phyloP scores from a whole-genome alignment of 2,113 vertebrate species.

The Apistogramma diplotaenia region DNA sequence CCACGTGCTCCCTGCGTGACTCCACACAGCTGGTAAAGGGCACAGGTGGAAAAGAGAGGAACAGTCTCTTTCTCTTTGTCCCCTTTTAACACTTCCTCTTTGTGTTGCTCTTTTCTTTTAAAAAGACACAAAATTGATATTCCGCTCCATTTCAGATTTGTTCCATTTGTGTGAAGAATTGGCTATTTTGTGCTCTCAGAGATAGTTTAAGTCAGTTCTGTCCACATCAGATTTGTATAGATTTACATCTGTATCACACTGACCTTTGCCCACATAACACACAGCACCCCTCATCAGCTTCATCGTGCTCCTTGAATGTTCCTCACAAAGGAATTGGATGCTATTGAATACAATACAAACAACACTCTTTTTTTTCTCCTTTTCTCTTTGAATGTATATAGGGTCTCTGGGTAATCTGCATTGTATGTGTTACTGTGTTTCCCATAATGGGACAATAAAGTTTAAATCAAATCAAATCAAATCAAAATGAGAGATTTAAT shows the following conservation, averaged over 20 bases:
- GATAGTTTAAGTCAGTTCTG: neutral
- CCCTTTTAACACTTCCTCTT: neutral
- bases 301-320: neutral
- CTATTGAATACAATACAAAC: neutral
- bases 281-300: neutral
- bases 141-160: neutral
- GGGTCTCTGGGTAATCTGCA: too few species aligned
- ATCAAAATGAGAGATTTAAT: neutral
- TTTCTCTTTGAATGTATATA: too few species aligned
- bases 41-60: neutral
- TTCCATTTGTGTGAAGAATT: neutral
- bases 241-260: neutral
- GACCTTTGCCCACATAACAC: neutral
- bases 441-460: too few species aligned
- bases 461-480: too few species aligned
- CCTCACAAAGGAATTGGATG: neutral
- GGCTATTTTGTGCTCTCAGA: neutral
- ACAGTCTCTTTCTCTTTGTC: neutral
- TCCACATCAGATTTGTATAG: neutral
- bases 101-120: neutral
- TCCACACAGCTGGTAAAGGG: constrained; percentile 37
- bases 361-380: too few species aligned
- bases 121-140: neutral
- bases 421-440: too few species aligned
- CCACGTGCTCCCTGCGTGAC: constrained; percentile 17